Conservation (phyloP, 1,140 invertebrate species). For the Dinothrombium tinctorium region DNA sequence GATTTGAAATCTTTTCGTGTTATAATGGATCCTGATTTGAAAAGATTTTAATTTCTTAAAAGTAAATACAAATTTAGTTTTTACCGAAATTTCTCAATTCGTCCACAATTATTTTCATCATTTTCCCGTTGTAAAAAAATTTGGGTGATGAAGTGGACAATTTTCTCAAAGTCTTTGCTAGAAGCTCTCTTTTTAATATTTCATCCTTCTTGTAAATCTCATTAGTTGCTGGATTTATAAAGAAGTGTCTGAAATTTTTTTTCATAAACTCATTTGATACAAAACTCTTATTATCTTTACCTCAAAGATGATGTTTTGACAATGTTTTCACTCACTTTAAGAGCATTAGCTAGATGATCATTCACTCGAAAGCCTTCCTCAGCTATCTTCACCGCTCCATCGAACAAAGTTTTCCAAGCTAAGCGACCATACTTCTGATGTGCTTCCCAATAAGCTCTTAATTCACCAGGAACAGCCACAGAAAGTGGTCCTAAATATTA, state of each 20-base stretch:
- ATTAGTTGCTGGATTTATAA: not conserved
- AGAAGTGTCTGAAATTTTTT: too few species aligned
- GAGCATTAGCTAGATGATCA: slow-evolving; percentile 32
- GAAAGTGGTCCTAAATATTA: too few species aligned
- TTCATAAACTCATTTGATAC: too few species aligned
- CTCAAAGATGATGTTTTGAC: slow-evolving; percentile 33
- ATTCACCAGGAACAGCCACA: slow-evolving; percentile 67
- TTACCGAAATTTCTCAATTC: slow-evolving; percentile 18
- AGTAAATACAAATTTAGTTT: too few species aligned
- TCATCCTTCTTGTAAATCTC: slow-evolving; percentile 22
- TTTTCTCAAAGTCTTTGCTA: slow-evolving; percentile 22
- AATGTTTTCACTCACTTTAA: slow-evolving; percentile 26
- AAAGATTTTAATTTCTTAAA: too few species aligned
- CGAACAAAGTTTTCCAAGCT: slow-evolving; percentile 51
- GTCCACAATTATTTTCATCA: slow-evolving; percentile 14
- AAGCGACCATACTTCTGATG: slow-evolving; percentile 54
- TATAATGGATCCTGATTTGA: too few species aligned
- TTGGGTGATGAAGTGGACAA: slow-evolving; percentile 21
- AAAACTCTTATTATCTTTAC: slow-evolving; percentile 26
- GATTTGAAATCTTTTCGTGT: slow-evolving; percentile 24
- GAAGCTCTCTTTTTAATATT: slow-evolving; percentile 20
- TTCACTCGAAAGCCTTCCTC: slow-evolving; percentile 43
- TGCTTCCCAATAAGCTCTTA: slow-evolving; percentile 62
- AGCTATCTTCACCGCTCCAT: slow-evolving; percentile 48
- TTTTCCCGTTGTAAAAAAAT: slow-evolving; percentile 19